A percentile compares a stretch with the other conserved stretches of the same genome.
Conservation (phyloP, 2,797 vertebrate genomes). For the Pitangus sulphuratus region DNA sequence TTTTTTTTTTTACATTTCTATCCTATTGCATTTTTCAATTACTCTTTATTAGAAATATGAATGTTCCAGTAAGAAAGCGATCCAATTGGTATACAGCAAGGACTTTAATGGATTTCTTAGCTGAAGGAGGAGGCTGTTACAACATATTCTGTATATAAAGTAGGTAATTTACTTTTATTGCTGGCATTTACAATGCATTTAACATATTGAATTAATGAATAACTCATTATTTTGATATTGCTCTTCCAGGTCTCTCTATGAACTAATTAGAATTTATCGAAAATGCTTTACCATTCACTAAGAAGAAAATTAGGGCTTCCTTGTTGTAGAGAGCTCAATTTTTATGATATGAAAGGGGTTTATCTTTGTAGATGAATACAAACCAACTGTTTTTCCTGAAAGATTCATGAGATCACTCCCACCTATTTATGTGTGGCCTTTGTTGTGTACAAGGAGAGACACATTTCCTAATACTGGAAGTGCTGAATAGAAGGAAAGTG, state of each 20-base stretch:
- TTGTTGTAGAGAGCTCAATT: not conserved
- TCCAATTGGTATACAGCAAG: not conserved
- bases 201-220: not conserved
- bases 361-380: not conserved
- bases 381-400: not conserved
- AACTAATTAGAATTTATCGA: not conserved
- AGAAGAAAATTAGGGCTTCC: not conserved
- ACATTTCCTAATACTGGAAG: not conserved
- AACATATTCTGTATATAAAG: not conserved
- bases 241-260: not conserved
- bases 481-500: not conserved
- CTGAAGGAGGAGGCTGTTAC: not conserved
- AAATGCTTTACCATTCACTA: not conserved
- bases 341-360: not conserved
- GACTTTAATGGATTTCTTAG: not conserved
- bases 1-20: not conserved
- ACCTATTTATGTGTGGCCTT: not conserved
- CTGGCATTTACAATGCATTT: not conserved
- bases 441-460: not conserved
- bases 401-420: not conserved
- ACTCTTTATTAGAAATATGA: not conserved
- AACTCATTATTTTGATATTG: not conserved
- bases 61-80: not conserved
- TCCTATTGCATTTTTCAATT: not conserved
- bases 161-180: not conserved